A percentile compares a stretch with the other conserved stretches of the same genome.
Conservation (phyloP, 2,888 invertebrate species). For the Augochlorella aurata region DNA sequence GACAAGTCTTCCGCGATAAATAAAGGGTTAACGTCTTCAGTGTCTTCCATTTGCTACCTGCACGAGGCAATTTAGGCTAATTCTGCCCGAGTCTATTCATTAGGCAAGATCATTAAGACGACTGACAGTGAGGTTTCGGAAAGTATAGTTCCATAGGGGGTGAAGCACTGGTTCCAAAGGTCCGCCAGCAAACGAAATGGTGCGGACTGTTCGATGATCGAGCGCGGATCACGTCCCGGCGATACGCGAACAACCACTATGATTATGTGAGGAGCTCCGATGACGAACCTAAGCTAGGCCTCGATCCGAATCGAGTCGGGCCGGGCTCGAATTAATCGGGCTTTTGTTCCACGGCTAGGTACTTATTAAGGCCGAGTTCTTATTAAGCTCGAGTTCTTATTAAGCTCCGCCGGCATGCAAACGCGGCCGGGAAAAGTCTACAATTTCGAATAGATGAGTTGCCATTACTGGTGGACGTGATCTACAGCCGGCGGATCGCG, state of each 20-base stretch:
- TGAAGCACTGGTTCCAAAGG: slow-evolving; percentile 54
- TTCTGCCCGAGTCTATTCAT: no score
- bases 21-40: no score
- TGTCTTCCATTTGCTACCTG: no score
- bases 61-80: no score
- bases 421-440: slow-evolving; percentile 58
- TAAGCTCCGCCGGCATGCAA: slow-evolving; percentile 76
- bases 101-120: no score
- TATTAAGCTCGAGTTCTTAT: slow-evolving; percentile 77
- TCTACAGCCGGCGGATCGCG: not conserved
- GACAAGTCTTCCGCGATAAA: no score
- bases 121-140: slow-evolving; percentile 10
- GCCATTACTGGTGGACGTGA: slow-evolving; percentile 60
- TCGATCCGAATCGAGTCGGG: slow-evolving; percentile 66
- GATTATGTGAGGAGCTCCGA: slow-evolving; percentile 76
- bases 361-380: slow-evolving; percentile 78
- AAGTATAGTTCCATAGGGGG: not conserved
- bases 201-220: slow-evolving; percentile 36
- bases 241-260: slow-evolving; percentile 79
- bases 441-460: slow-evolving; percentile 33
- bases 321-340: slow-evolving; percentile 79
- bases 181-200: slow-evolving; percentile 38
- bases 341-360: slow-evolving; percentile 78
- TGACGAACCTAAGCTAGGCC: slow-evolving; percentile 73
- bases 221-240: slow-evolving; percentile 77